Percentiles rank a stretch among this genome's conserved stretches.
Conservation (phyloP, 1,140 invertebrate genomes). For the Parapsyche elsis region DNA sequence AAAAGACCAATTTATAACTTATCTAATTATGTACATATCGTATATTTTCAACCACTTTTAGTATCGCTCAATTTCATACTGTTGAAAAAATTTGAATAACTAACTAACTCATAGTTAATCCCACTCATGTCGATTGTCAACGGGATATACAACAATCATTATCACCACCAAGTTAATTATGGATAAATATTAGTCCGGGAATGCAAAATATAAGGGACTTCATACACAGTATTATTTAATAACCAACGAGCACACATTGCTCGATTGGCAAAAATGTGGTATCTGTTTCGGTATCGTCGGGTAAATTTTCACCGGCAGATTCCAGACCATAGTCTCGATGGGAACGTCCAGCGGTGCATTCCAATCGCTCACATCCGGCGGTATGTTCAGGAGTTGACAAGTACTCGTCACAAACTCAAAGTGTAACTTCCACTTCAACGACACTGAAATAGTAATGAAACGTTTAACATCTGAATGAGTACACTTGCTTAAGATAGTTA, state of each 20-base stretch:
- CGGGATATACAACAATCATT: too few species aligned
- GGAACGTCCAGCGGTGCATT: slow-evolving; percentile 85
- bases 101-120: not conserved
- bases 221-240: slow-evolving; percentile 60
- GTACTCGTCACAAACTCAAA: slow-evolving; percentile 95
- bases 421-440: slow-evolving; percentile 91
- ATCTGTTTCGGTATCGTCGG: slow-evolving; percentile 88
- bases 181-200: too few species aligned
- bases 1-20: slow-evolving; percentile 36
- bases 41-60: slow-evolving; percentile 37
- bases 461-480: not conserved
- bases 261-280: slow-evolving; percentile 67
- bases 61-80: too few species aligned
- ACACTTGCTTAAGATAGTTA: not conserved
- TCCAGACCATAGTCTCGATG: slow-evolving; percentile 98
- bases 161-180: too few species aligned
- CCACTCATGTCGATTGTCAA: too few species aligned
- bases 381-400: slow-evolving; percentile 63
- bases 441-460: slow-evolving; percentile 71
- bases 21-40: slow-evolving; percentile 52
- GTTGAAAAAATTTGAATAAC: not conserved
- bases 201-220: not conserved
- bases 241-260: slow-evolving; percentile 64
- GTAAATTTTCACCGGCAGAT: slow-evolving; percentile 92
- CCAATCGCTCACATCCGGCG: slow-evolving; percentile 74